Base-by-base conservation (phyloP, 2,888 invertebrate genomes). In the Drosophila leonis region DNA sequence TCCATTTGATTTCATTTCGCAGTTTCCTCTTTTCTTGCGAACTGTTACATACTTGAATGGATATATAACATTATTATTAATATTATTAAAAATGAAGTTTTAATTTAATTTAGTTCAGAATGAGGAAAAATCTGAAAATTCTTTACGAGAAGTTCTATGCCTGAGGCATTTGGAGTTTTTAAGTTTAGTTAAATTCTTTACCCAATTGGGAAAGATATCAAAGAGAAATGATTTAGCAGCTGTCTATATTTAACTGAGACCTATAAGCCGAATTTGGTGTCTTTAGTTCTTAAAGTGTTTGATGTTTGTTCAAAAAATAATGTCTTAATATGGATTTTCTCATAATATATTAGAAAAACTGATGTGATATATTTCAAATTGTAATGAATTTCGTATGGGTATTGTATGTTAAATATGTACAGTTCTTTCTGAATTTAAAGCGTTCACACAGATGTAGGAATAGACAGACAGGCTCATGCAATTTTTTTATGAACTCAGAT, bases 1-100 rank as follows among this genome's bases (percentile, higher is more conserved):
- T 29, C 61, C 39, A 20, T 51, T 49, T 42, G 24, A 63, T 65
- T 75, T 44, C 31, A 42, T 55, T 65, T 10, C 13, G n/a, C 1
- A 33, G 33, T 10, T 24, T 37, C 15, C 37, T 20, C 18, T 31
- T 57, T 39, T 31, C 15, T 42, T 6, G 31, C 33, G 27, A 29
- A 29, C 42, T 31, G 4, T 20, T 33, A 0, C 1, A 31, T 1
- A 4, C 7, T 35, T 35, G 35, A 35, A 52, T 7, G 31, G 9
- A 27, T n/a, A n/a, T 44, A 6, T 44, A 0, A n/a, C n/a, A n/a
- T n/a, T 44, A 13, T 42, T 42, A 7, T 44, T 44, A 13, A 2
- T 24, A 24, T 29, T 29, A 46, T n/a, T 48, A 29, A n/a, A 1
- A 48, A 5, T 29, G 1, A 4, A n/a, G 0, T n/a, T 29, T 29